Conservation (phyloP, 2,888 invertebrate species). For the Pachymerium ferrugineum region DNA sequence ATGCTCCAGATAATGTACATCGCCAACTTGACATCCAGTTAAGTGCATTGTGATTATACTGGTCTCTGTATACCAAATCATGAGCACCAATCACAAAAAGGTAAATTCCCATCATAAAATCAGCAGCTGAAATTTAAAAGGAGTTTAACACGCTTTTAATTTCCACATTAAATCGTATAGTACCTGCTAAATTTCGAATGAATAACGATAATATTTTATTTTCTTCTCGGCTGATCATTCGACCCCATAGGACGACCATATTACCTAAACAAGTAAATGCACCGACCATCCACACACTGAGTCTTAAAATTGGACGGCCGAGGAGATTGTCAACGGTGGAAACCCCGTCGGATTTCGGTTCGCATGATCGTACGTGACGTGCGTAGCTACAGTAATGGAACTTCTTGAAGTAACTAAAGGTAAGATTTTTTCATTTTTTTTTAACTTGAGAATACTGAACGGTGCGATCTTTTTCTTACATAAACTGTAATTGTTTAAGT, state of each 20-base stretch:
- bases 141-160: not conserved
- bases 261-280: constrained; percentile 59
- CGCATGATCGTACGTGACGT: constrained; percentile 55
- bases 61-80: constrained; percentile 56
- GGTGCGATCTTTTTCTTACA: not conserved
- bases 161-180: not conserved
- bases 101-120: constrained; percentile 64
- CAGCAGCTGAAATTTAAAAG: constrained; percentile 53
- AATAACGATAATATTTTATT: constrained; percentile 59
- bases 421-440: too few relatives aligned
- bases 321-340: constrained; percentile 59
- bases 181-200: constrained; percentile 60
- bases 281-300: constrained; percentile 60
- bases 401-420: constrained; percentile 55
- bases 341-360: constrained; percentile 60
- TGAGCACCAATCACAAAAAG: constrained; percentile 58
- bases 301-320: constrained; percentile 55
- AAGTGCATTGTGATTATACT: constrained; percentile 56
- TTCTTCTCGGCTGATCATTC: constrained; percentile 54
- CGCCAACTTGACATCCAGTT: constrained; percentile 62
- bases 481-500: constrained; percentile 8
- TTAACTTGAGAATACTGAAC: too few relatives aligned
- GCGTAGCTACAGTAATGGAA: constrained; percentile 61
- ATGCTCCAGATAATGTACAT: constrained; percentile 58
- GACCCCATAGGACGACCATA: constrained; percentile 57